phyloP scores from a whole-genome alignment of 2,797 vertebrate genomes.

The Alauda arvensis region DNA sequence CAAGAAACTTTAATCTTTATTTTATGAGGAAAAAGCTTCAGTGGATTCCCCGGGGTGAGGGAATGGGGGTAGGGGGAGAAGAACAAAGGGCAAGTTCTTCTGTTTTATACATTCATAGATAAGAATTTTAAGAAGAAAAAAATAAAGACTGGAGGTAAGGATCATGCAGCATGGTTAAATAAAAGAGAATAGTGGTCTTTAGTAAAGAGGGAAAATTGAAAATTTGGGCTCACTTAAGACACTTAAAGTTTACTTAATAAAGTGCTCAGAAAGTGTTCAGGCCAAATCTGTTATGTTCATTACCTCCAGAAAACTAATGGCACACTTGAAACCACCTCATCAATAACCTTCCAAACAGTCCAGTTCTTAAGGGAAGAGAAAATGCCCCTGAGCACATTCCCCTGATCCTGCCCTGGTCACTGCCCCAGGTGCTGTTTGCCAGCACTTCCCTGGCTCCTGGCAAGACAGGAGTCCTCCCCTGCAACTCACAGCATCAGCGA shows the following conservation, averaged over 20 bases:
- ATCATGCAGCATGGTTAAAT: conserved; percentile 30
- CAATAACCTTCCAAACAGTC: conserved; percentile 31
- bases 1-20: neutral
- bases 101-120: conserved; percentile 20
- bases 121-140: conserved; percentile 7
- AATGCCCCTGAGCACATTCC: neutral
- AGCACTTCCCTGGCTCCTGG: neutral
- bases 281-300: conserved; percentile 35
- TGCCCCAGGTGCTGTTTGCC: neutral
- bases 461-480: neutral
- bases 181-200: conserved; percentile 37
- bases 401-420: neutral
- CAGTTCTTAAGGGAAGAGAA: conserved; percentile 14
- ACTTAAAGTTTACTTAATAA: conserved; percentile 65
- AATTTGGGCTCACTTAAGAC: neutral
- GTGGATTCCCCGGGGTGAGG: rapidly evolving
- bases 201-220: conserved; percentile 47
- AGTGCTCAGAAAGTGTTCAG: conserved; percentile 44
- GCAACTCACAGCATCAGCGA: neutral
- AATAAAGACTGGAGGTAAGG: neutral
- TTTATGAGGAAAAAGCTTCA: neutral
- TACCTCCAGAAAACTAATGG: conserved; percentile 36
- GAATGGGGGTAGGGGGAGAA: neutral
- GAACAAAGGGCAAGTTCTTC: conserved; percentile 1
- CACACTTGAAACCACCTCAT: conserved; percentile 44